phyloP scores from a whole-genome alignment of 2,797 vertebrate genomes.

The Malurus splendens region DNA sequence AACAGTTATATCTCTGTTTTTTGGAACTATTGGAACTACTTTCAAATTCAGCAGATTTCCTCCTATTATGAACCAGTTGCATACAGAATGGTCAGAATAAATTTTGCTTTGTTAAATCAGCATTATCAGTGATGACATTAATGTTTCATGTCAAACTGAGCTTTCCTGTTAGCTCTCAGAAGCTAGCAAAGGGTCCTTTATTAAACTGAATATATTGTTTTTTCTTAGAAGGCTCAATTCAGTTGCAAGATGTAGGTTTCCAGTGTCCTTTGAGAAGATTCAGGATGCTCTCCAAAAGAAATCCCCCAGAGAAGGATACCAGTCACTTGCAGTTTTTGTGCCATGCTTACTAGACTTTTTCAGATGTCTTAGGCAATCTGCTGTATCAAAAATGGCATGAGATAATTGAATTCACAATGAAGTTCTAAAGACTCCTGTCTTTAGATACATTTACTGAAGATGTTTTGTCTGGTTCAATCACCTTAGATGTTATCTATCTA shows the following conservation, averaged over 20 bases:
- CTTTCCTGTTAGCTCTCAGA: background rate
- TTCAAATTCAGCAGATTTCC: background rate
- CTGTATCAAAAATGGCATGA: background rate
- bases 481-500: background rate
- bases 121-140: background rate
- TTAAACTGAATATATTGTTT: background rate
- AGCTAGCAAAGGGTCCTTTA: background rate
- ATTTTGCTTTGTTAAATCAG: background rate
- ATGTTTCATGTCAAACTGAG: background rate
- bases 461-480: background rate
- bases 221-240: background rate
- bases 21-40: background rate
- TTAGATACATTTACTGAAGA: background rate
- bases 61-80: background rate
- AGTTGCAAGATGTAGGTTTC: background rate
- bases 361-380: background rate
- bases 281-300: background rate
- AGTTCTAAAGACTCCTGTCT: background rate
- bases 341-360: background rate
- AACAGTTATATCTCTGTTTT: background rate
- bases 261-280: background rate
- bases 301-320: background rate
- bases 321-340: background rate
- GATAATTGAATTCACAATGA: background rate
- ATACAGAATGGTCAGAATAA: background rate